phyloP scores from a whole-genome alignment of 2,113 vertebrate species.

The Microcebus lehilahytsara region DNA sequence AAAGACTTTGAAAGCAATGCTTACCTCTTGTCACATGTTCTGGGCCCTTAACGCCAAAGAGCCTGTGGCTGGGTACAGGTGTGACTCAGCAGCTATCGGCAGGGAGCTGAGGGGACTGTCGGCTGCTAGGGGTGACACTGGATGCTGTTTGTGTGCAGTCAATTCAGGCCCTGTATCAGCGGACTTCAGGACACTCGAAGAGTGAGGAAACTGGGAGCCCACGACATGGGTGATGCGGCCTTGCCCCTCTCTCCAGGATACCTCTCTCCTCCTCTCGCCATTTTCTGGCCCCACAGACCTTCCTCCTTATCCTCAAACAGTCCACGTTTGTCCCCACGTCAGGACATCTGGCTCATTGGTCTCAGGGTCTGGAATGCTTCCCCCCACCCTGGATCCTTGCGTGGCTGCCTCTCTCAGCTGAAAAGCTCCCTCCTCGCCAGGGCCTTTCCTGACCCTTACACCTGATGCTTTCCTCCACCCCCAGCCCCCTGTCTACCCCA shows the following conservation, averaged over 20 bases:
- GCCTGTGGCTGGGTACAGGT: accelerated
- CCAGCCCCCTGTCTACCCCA: not conserved
- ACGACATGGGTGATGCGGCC: accelerated
- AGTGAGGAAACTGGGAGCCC: not conserved
- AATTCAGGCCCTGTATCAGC: not conserved
- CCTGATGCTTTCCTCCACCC: not conserved
- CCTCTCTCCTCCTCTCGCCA: not conserved
- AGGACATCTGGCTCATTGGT: not conserved
- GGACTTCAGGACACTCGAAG: not conserved
- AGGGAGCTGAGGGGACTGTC: not conserved
- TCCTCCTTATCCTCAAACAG: not conserved
- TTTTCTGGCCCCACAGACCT: not conserved
- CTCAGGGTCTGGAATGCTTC: not conserved
- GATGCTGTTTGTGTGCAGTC: not conserved
- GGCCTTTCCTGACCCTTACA: not conserved
- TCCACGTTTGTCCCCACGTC: not conserved
- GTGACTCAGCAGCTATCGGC: not conserved
- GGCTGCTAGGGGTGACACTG: not conserved
- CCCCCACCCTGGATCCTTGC: not conserved
- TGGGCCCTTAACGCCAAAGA: not conserved
- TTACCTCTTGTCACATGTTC: not conserved
- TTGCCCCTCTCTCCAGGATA: no score
- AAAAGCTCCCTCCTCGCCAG: not conserved
- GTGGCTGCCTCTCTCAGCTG: not conserved
- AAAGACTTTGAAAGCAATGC: not conserved